Base-by-base conservation (phyloP, 2,888 invertebrate genomes). In the Drosophila putrida region DNA sequence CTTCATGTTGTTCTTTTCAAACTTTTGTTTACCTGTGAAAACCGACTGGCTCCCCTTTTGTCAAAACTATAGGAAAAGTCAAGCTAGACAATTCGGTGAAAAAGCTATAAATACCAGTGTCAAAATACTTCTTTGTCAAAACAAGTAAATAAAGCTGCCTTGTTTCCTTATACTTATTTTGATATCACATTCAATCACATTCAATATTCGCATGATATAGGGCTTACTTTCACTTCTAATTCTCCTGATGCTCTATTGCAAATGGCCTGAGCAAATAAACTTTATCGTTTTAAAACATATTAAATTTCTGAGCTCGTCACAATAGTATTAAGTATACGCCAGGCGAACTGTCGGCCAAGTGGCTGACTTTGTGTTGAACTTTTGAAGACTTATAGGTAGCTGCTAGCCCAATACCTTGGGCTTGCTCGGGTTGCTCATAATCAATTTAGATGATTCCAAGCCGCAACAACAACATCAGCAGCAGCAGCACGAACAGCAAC, bases 381-480 rank as follows among this genome's bases (percentile, higher is more conserved):
- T 60, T 33, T 51, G 31, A 11, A 13, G 44, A 31, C 36, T 61
- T 35, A 49, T 27, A 28, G 36, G 33, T 13, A 33, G 28, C 28
- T 20, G 20, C 20, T 20, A 20, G 20, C 20, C 20, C 39, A 13
- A 72, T 67, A 74, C 68, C 78, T 78, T 62, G 46, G 46, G 41
- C 27, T 49, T 62, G 64, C 43, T 79, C 72, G 46, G 50, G 28
- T 51, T 71, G 67, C 44, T 79, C 75, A 79, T 83, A 83, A 83
- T 86, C 87, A 83, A 83, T 83, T 83, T 86, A 83, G 61, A 68
- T 60, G 79, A 81, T 47, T 49, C 59, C 47, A 43, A 41, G 53
- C 60, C 68, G 35, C 61, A 60, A 74, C 15, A 54, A 8, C 53
- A 65, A 33, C 58, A 57, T 15, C 61, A 61, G 8, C 53, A 65